Evolutionary conservation across 2,113 vertebrate species (phyloP).

Genomic region (Sylvilagus bachmani): DNA sequence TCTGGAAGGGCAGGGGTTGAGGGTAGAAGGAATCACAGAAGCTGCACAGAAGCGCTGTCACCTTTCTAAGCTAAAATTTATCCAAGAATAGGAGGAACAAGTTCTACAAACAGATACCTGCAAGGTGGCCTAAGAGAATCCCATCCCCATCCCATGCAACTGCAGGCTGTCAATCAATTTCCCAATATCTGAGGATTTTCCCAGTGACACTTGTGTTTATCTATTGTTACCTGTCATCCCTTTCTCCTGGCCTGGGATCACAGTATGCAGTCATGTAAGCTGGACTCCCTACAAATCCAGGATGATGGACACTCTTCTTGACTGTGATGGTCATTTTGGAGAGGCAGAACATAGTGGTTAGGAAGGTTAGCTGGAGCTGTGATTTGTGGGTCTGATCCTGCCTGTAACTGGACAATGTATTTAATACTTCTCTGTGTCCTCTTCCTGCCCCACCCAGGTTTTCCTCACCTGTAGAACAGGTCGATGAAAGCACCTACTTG

Average conservation of each 20-base stretch:
- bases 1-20: neutral
- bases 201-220: neutral
- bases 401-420: neutral
- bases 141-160: neutral
- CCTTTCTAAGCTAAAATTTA: neutral
- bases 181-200: neutral
- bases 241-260: neutral
- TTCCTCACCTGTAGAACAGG: neutral
- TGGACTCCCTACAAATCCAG: neutral
- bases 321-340: too few relatives aligned
- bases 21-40: neutral
- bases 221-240: neutral
- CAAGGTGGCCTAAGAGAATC: neutral
- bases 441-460: neutral
- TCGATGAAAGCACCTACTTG: neutral
- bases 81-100: neutral
- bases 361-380: neutral
- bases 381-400: neutral
- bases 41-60: neutral
- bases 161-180: neutral
- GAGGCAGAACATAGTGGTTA: neutral
- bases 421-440: neutral
- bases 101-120: neutral
- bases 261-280: neutral
- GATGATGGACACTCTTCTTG: neutral